Conservation (phyloP, 2,797 vertebrate species). For the Gadopsis bispinosus region DNA sequence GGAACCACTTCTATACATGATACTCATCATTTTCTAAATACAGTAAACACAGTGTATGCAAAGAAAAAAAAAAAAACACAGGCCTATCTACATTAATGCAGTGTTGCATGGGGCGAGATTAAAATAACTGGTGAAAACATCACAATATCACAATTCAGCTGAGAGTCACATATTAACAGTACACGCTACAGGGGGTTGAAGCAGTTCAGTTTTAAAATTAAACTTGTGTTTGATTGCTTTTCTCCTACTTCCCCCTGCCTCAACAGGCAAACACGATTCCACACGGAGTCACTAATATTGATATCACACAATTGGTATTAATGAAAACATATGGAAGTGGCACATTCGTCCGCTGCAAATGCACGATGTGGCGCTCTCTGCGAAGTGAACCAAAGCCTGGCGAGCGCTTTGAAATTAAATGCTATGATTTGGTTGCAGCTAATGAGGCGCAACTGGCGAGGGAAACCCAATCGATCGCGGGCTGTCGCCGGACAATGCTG, state of each 20-base stretch:
- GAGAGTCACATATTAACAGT: not conserved
- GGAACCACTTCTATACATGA: no score
- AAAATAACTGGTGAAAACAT: not conserved
- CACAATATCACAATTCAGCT: not conserved
- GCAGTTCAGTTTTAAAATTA: constrained; percentile 13
- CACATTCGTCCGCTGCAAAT: constrained; percentile 42
- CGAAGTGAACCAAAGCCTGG: constrained; percentile 59
- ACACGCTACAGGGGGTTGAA: not conserved
- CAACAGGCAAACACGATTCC: constrained; percentile 12
- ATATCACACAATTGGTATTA: constrained; percentile 66
- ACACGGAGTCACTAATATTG: constrained; percentile 44
- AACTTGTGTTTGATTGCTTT: constrained; percentile 44
- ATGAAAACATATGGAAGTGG: constrained; percentile 61
- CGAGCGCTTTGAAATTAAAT: constrained; percentile 61
- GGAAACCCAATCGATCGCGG: constrained; percentile 79
- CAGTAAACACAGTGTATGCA: not conserved
- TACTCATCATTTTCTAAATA: not conserved
- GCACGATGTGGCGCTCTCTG: constrained; percentile 32
- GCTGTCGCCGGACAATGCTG: constrained; percentile 79
- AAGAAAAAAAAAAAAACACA: not conserved
- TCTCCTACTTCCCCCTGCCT: not conserved
- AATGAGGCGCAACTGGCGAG: constrained; percentile 79
- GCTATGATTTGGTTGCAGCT: constrained; percentile 73
- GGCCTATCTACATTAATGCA: not conserved
- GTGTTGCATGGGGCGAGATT: not conserved